A percentile compares a stretch with the other conserved stretches of the same genome.
Evolutionary conservation across 2,797 vertebrate genomes (phyloP).

Genomic region (Sebastes reedi): DNA sequence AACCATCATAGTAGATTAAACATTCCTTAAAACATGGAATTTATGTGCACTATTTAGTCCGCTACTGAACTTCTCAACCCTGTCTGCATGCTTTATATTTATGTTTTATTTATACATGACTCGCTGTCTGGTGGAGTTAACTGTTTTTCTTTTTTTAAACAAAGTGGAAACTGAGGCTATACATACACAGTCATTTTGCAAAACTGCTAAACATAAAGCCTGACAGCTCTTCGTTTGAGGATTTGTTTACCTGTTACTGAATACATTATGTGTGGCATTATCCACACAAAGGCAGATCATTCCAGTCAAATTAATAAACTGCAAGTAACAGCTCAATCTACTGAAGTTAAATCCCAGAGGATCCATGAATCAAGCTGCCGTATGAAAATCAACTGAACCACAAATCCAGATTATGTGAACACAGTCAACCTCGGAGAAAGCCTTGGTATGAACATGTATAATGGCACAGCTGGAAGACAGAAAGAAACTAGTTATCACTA

Average conservation of each 20-base stretch:
- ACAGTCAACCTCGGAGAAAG: not conserved
- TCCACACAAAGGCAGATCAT: not conserved
- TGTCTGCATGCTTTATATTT: not conserved
- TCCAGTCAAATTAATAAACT: constrained; percentile 9
- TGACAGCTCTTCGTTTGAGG: not conserved
- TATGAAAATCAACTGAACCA: constrained; percentile 1
- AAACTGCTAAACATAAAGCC: not conserved
- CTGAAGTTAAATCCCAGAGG: not conserved
- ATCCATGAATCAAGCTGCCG: not conserved
- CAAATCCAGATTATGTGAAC: not conserved
- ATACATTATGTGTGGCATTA: not conserved
- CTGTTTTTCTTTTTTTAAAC: not conserved
- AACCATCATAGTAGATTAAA: not conserved
- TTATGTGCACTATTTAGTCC: not conserved
- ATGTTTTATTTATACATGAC: constrained; percentile 17
- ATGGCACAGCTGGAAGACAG: not conserved
- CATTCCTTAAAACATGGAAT: not conserved
- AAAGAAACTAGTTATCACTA: not conserved
- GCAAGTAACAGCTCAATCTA: not conserved
- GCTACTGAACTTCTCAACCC: not conserved
- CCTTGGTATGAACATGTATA: not conserved
- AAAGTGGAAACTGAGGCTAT: not conserved
- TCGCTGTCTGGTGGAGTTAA: constrained; percentile 5
- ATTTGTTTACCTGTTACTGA: not conserved
- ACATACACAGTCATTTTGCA: not conserved